Evolutionary conservation across 2,113 vertebrate genomes (phyloP), one percentile per base, ranked within the genome.

Genomic region (Physeter macrocephalus): DNA sequence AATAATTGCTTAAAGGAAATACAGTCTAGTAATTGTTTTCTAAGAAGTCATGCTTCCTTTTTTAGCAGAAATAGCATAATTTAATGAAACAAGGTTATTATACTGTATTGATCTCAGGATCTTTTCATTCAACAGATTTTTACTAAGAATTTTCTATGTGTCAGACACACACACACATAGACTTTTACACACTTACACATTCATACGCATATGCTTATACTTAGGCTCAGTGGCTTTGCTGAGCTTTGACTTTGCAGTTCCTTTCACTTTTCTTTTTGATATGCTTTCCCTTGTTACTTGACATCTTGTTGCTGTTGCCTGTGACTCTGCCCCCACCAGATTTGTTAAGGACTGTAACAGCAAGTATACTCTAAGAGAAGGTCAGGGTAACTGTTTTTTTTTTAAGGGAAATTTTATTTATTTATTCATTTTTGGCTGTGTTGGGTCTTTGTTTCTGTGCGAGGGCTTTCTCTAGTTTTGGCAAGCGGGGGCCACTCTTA

Each of bases 1-100:
- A 75, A 12, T 92, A 83, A 72, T 90, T 96, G 43, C 41, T 59
- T 80, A 88, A 80, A 93, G 67, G 61, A 91, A 94, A 61, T 75
- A 43, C 0, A 36, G 59, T 90, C 9, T 59, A 69, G 67, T 90
- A 75, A 17, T 83, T 80, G 90, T 95, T 94, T 90, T 29, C 21
- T 52, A 66, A 81, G 77, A 77, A 54, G 27, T n/a, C 64, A 18
- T 78, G 25, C 25, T 95, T 10, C 69, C 21, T 86, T 88, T 91
- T 92, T 25, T 71, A 96, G 78, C 34, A 94, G 87, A 94, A 86
- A 52, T 69, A 31, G n/a, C 25, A 34, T 52, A 54, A 88, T 61
- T 80, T 96, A 74, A 71, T 81, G 64, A 80, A 81, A 23, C 34
- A 34, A 66, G 13, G 4, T 90, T 81, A 36, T 61, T 77, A 2